Evolutionary conservation across 2,113 vertebrate species (phyloP).

Genomic region (Physeter macrocephalus): DNA sequence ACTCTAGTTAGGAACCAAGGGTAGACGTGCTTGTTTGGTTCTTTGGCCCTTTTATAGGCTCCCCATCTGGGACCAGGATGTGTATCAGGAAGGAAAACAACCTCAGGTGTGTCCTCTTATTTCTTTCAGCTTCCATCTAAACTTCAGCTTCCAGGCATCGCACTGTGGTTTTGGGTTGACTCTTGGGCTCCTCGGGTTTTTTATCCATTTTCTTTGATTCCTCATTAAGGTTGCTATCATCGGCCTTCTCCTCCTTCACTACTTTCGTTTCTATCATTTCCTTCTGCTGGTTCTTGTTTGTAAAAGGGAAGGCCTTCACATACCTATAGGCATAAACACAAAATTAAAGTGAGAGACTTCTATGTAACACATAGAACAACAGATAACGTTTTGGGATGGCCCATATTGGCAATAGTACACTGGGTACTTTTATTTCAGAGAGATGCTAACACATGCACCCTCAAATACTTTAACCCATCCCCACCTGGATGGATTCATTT

Average conservation of each 20-base stretch:
- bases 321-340: conserved; percentile 78
- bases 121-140: conserved; percentile 50
- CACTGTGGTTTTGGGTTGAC: conserved; percentile 65
- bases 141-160: conserved; percentile 85
- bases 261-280: conserved; percentile 84
- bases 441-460: neutral
- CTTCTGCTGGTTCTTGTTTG: conserved; percentile 78
- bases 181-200: conserved; percentile 73
- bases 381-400: neutral
- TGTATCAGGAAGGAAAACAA: conserved; percentile 2
- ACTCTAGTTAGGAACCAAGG: neutral
- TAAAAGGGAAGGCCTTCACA: conserved; percentile 76
- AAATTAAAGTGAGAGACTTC: conserved; percentile 9
- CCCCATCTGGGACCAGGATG: neutral
- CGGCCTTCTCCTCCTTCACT: conserved; percentile 78
- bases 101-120: neutral
- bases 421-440: neutral
- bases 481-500: neutral
- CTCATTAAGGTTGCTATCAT: conserved; percentile 71
- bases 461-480: neutral
- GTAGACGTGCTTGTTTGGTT: conserved; percentile 23
- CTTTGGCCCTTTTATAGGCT: neutral
- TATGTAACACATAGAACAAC: neutral
- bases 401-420: neutral
- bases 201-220: conserved; percentile 75